Percentiles rank a stretch among this genome's conserved stretches.
Conservation (phyloP, 2,797 vertebrate genomes). For the Sebastiscus tertius region DNA sequence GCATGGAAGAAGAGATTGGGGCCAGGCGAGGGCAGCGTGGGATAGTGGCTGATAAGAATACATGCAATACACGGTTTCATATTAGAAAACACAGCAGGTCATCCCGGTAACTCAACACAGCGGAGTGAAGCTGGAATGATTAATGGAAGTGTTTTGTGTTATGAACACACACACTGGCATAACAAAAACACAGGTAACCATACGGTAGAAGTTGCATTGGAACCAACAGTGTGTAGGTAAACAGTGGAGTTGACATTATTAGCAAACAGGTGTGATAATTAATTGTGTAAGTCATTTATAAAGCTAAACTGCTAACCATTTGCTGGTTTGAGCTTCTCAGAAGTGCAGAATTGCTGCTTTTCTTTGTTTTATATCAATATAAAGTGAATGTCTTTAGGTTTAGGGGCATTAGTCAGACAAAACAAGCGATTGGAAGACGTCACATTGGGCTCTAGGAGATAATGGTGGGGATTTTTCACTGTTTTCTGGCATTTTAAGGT, state of each 20-base stretch:
- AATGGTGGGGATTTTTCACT: neutral
- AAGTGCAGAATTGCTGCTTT: neutral
- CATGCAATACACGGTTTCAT: slow-evolving; percentile 51
- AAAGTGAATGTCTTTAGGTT: neutral
- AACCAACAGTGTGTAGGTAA: neutral
- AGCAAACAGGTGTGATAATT: neutral
- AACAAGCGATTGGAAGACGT: neutral
- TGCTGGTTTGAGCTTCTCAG: neutral
- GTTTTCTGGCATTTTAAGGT: neutral
- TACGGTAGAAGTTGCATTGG: neutral
- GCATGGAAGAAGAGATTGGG: slow-evolving; percentile 55
- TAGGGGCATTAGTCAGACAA: neutral
- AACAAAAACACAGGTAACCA: neutral
- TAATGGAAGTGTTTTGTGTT: slow-evolving; percentile 13
- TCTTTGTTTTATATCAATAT: neutral
- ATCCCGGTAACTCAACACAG: slow-evolving; percentile 5
- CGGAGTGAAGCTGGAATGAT: slow-evolving; percentile 18
- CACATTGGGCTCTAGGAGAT: neutral
- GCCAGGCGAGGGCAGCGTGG: slow-evolving; percentile 39
- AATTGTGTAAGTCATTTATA: neutral
- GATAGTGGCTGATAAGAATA: slow-evolving; percentile 65
- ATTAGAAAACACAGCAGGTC: slow-evolving; percentile 71
- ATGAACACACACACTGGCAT: neutral
- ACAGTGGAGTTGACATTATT: neutral
- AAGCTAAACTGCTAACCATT: neutral